These are phyloP conservation scores for Metopolophium dirhodum DNA, from an alignment of 1,140 invertebrate genomes.

Conservation along the genomic window DNA sequence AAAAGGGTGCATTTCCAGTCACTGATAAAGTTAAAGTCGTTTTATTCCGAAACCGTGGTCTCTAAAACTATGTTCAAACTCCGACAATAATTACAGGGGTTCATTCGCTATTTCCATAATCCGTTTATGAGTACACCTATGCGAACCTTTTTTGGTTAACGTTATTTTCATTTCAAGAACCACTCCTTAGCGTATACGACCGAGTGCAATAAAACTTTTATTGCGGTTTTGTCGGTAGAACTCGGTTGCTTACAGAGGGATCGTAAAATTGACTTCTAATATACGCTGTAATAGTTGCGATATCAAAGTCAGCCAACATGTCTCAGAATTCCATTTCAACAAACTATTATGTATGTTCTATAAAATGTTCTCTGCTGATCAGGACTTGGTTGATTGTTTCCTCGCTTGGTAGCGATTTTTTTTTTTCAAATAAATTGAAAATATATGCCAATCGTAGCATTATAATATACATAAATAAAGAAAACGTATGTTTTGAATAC, in stretches of 20 bases:
- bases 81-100: not conserved
- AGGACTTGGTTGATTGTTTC: not conserved
- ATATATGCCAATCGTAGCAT: not conserved
- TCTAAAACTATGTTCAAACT: not conserved
- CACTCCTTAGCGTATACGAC: not conserved
- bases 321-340: not conserved
- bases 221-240: not conserved
- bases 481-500: not conserved
- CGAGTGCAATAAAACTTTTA: constrained; percentile 41
- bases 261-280: constrained; percentile 9
- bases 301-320: not conserved
- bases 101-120: constrained; percentile 20
- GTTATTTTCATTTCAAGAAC: constrained; percentile 23
- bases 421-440: not conserved
- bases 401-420: not conserved
- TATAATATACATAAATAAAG: not conserved
- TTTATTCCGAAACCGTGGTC: not conserved
- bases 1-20: not conserved
- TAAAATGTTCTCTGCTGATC: not conserved
- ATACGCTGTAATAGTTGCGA: not conserved
- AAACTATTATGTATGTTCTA: not conserved
- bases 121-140: constrained; percentile 22
- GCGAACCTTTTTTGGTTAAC: not conserved
- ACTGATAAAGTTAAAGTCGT: not conserved
- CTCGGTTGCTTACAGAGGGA: not conserved